phyloP scores from a whole-genome alignment of 2,888 invertebrate genomes.

The Drosophila paracracens region DNA sequence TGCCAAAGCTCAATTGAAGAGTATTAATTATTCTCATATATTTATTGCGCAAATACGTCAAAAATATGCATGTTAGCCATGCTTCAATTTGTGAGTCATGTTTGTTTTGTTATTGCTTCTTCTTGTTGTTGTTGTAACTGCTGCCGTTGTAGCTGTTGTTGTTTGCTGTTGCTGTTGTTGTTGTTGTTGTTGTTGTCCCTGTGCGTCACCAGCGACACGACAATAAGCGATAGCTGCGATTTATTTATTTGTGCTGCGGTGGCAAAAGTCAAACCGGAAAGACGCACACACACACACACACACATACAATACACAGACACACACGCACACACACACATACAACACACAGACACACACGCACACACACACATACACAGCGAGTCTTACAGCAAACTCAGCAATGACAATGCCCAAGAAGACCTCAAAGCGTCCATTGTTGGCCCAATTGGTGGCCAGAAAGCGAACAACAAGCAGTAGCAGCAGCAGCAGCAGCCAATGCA shows the following conservation, averaged over 20 bases:
- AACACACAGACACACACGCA: background rate
- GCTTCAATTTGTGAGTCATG: constrained; percentile 47
- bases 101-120: constrained; percentile 18
- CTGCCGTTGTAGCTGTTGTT: background rate
- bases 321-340: constrained; percentile 1
- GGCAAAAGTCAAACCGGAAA: constrained; percentile 55
- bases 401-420: constrained; percentile 17
- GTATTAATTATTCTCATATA: constrained; percentile 6
- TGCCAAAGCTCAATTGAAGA: constrained; percentile 3
- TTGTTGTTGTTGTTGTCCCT: constrained; percentile 20
- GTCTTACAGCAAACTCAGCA: background rate
- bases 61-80: constrained; percentile 19
- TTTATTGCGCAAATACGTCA: background rate
- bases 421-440: constrained; percentile 13
- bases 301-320: constrained; percentile 1
- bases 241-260: constrained; percentile 57
- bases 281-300: constrained; percentile 17
- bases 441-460: constrained; percentile 23
- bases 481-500: constrained; percentile 17
- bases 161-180: background rate
- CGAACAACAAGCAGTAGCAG: constrained; percentile 16
- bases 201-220: constrained; percentile 52
- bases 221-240: constrained; percentile 50
- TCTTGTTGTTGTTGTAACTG: background rate
- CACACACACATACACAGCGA: background rate